These are phyloP conservation scores for Herpetotheres cachinnans DNA, from an alignment of 2,113 vertebrate genomes.

Conservation along the genomic window DNA sequence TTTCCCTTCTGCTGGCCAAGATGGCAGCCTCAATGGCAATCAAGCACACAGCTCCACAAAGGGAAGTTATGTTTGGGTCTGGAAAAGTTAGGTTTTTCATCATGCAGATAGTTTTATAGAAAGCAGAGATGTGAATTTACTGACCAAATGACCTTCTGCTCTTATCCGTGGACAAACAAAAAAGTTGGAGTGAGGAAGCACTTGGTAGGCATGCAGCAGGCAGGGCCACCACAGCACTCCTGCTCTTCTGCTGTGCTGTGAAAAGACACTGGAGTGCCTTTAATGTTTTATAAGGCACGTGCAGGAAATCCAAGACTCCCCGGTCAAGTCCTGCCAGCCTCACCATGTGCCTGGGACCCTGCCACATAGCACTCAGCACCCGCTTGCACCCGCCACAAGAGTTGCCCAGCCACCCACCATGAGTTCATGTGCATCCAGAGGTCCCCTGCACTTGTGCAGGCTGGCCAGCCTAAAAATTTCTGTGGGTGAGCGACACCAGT, in stretches of 20 bases:
- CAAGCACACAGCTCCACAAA: not conserved
- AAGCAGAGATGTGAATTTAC: not conserved
- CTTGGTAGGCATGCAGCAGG: not conserved
- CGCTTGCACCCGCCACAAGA: not conserved
- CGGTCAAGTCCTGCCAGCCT: not conserved
- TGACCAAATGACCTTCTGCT: not conserved
- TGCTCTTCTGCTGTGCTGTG: not conserved
- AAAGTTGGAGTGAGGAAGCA: not conserved
- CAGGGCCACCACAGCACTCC: not conserved
- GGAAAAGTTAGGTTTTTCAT: not conserved
- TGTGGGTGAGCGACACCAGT: not conserved
- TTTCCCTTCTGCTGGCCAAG: not conserved
- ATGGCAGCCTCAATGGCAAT: not conserved
- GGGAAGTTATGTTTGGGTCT: not conserved
- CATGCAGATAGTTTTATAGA: not conserved
- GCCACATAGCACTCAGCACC: not conserved
- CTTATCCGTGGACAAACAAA: not conserved
- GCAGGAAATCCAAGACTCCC: not conserved
- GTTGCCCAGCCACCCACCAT: accelerated
- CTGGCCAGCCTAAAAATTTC: not conserved
- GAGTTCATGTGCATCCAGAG: not conserved
- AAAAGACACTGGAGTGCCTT: not conserved
- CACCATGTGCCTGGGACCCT: not conserved
- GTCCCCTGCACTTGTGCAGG: not conserved
- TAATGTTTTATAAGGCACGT: not conserved